Evolutionary conservation across 2,113 vertebrate genomes (phyloP), one percentile per base, ranked within the genome.

Genomic region (Marmota monax): DNA sequence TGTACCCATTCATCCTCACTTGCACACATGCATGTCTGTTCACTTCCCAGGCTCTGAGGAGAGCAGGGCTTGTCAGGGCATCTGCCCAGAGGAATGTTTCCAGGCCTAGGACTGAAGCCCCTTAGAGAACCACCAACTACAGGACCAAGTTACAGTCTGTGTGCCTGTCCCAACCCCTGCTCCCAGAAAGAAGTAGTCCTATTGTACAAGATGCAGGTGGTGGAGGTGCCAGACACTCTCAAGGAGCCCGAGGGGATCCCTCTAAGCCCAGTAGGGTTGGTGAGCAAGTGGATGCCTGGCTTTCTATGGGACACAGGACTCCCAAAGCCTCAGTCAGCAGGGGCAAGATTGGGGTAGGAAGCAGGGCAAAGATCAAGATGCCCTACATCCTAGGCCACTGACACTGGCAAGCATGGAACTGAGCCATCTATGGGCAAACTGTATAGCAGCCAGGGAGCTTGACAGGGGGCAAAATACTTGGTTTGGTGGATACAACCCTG

Each of bases 21-120:
- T 4, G 25, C 22, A 58, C 7, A 32, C 17, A 29, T 0, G 4
- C 4, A 3, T 2, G 8, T 2, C n/a, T 7, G 2, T 37, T 61
- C 0, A 16, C 8, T 72, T 51, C 67, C 20, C 4, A 3, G 51
- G 39, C 69, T 56, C 48, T 22, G 73, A 51, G 39, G 23, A 34
- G 14, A 1, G 0, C 51, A 25, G 82, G 61, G 12, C 34, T 23
- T 11, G 2, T 7, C 10, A 14, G 13, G 3, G 56, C 25, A 22
- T 10, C 22, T 45, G 42, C 6, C 10, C 7, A 78, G 10, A 25
- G 16, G 2, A 18, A 39, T 34, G 48, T 45, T 48, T 20, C 34
- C 6, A 32, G 18, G 5, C 22, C 72, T 32, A 67, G 32, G 23
- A 45, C 63, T 18, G 39, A 63, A 37, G 48, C 27, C 34, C 32